phyloP scores from a whole-genome alignment of 2,797 vertebrate genomes.

The Lutjanus argentimaculatus region DNA sequence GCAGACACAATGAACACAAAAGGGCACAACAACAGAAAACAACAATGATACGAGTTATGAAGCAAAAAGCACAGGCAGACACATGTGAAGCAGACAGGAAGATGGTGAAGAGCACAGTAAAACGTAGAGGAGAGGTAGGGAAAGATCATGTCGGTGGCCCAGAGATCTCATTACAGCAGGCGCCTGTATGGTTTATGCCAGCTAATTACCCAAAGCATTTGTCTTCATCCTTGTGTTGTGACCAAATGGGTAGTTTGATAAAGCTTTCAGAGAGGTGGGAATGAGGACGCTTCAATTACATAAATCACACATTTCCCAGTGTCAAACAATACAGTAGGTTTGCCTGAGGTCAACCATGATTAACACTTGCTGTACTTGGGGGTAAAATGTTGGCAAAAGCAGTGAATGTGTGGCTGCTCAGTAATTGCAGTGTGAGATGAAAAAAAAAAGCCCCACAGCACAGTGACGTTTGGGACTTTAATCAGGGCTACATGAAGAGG shows the following conservation, averaged over 20 bases:
- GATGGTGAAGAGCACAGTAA: conserved; percentile 24
- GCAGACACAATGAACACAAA: conserved; percentile 51
- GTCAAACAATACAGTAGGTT: conserved; percentile 56
- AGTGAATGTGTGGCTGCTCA: conserved; percentile 29
- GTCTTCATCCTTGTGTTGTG: conserved; percentile 71
- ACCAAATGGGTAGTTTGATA: conserved; percentile 67
- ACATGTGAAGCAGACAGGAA: not conserved
- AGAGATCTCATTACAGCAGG: conserved; percentile 68
- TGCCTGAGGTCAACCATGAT: conserved; percentile 61
- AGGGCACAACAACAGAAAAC: conserved; percentile 37
- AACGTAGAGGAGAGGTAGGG: conserved; percentile 18
- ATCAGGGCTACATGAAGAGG: conserved; percentile 39
- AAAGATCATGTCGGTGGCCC: conserved; percentile 23
- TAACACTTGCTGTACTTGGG: conserved; percentile 48
- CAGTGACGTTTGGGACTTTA: conserved; percentile 38
- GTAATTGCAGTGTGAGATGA: conserved; percentile 38
- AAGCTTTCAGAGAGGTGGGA: conserved; percentile 49
- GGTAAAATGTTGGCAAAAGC: conserved; percentile 40
- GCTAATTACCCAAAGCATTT: conserved; percentile 70
- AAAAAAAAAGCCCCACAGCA: conserved; percentile 29
- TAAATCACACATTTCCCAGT: conserved; percentile 60
- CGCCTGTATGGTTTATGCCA: conserved; percentile 52
- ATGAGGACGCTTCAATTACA: conserved; percentile 53
- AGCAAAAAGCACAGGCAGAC: conserved; percentile 34
- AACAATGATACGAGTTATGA: conserved; percentile 14